phyloP scores from a whole-genome alignment of 2,113 vertebrate species.

The Tachuris rubrigastra region DNA sequence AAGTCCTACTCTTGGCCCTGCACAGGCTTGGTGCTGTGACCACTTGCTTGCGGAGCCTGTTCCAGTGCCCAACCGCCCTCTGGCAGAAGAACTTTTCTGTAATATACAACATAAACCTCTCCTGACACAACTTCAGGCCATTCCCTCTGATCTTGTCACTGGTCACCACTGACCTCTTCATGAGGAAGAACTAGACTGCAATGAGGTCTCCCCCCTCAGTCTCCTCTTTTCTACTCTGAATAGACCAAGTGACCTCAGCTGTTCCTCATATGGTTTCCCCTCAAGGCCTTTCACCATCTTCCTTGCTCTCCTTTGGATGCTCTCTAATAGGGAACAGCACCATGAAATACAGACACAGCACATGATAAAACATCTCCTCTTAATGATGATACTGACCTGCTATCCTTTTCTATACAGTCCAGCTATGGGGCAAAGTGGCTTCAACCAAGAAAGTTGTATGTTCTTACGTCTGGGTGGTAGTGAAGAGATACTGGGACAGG shows the following conservation, averaged over 20 bases:
- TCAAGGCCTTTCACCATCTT: background rate
- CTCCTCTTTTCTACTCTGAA: background rate
- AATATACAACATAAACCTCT: background rate
- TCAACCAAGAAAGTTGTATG: background rate
- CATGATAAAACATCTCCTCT: background rate
- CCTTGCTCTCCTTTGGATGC: background rate
- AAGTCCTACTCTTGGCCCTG: background rate
- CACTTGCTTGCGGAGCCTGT: background rate
- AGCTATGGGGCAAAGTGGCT: background rate
- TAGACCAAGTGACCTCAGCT: background rate
- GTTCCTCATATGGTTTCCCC: background rate
- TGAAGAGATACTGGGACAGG: background rate
- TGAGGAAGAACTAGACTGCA: background rate
- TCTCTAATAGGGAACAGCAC: background rate
- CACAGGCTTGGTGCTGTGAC: background rate
- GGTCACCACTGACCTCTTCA: background rate
- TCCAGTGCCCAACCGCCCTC: background rate
- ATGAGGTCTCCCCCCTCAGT: background rate
- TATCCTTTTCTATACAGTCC: background rate
- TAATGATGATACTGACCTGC: background rate
- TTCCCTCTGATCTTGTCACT: background rate
- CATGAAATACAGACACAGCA: background rate
- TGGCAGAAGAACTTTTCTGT: background rate
- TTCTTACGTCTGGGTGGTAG: background rate
- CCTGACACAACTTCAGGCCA: background rate